Percentiles rank a stretch among this genome's conserved stretches.
phyloP scores from a whole-genome alignment of 2,113 vertebrate species.

The Passer montanus region DNA sequence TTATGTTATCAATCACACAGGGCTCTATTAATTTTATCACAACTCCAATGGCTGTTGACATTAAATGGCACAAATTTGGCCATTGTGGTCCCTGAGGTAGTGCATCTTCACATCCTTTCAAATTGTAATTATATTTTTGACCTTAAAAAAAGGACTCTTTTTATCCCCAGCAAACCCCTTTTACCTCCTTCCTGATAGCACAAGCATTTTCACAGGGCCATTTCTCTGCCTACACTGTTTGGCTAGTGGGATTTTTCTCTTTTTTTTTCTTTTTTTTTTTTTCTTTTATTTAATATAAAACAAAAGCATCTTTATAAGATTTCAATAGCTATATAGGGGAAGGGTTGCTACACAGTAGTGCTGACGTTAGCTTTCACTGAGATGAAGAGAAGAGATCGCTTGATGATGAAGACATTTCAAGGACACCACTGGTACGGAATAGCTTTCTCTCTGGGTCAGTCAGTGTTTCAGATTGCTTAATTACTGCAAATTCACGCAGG shows the following conservation, averaged over 20 bases:
- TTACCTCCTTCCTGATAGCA: background rate
- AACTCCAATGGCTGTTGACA: conserved; percentile 71
- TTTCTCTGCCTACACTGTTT: conserved; percentile 29
- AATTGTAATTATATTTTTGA: conserved; percentile 82
- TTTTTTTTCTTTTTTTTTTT: rapidly evolving
- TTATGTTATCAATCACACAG: conserved; percentile 75
- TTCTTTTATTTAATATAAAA: background rate
- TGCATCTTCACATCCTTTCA: conserved; percentile 73
- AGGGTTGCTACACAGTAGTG: conserved; percentile 39
- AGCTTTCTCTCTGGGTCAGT: conserved; percentile 55
- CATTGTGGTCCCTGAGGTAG: conserved; percentile 40
- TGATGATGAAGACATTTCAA: conserved; percentile 81
- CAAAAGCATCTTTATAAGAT: conserved; percentile 10
- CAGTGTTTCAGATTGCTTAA: conserved; percentile 68
- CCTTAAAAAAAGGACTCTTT: conserved; percentile 74
- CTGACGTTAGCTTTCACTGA: conserved; percentile 74
- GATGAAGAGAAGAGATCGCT: conserved; percentile 62
- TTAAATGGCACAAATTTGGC: conserved; percentile 76
- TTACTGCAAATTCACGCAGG: conserved; percentile 61
- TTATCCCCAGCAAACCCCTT: conserved; percentile 8
- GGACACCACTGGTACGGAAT: conserved; percentile 60
- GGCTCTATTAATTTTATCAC: conserved; percentile 78
- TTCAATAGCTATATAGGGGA: conserved; percentile 39
- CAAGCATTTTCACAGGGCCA: background rate
- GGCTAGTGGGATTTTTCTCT: conserved; percentile 6